Evolutionary conservation across 1,140 invertebrate species (phyloP), one percentile per base, ranked within the genome.

Genomic region (Pseudomyrmex dendroicus): DNA sequence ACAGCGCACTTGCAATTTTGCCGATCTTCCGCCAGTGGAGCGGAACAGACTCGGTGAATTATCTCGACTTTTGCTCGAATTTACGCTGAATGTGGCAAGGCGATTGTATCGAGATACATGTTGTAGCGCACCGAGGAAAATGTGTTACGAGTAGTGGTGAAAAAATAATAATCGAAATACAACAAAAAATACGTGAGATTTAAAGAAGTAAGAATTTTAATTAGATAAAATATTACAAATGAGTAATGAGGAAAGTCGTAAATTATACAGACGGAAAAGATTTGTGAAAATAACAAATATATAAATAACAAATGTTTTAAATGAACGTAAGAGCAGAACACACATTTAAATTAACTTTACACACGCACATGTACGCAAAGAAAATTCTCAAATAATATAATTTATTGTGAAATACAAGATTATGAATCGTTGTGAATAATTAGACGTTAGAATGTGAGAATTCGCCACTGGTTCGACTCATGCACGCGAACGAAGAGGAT

Each of bases 31-130:
- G 68, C 72, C 86, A 68, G 3, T 86, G 64, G 73, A 84, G 66
- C 80, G 80, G 86, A 87, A 87, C 82, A 78, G 72, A 63, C 50
- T 73, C 56, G 73, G 35, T 25, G 50, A 64, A 54, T 86, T 70
- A 67, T 62, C 56, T 44, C 22, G 35, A 12, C 56, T 86, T 57
- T 86, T 84, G 82, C 74, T 84, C 85, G 85, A 84, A 15, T 72
- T 73, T 64, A 35, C 54, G 22, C 10, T 52, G 13, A 61, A 48
- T 48, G 54, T 35, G 9, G 46, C 25, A 57, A 25, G 54, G 25
- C 13, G 7, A 35, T 22, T 15, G 17, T n/a, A 54, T 56, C 48
- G 59, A 77, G 61, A 46, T 20, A 46, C 35, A 2, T 35, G 5
- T 35, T 35, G 35, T 22, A 0, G 4, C 9, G 15, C 12, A 46